phyloP scores from a whole-genome alignment of 2,888 invertebrate species.

The Zaprionus bogoriensis region DNA sequence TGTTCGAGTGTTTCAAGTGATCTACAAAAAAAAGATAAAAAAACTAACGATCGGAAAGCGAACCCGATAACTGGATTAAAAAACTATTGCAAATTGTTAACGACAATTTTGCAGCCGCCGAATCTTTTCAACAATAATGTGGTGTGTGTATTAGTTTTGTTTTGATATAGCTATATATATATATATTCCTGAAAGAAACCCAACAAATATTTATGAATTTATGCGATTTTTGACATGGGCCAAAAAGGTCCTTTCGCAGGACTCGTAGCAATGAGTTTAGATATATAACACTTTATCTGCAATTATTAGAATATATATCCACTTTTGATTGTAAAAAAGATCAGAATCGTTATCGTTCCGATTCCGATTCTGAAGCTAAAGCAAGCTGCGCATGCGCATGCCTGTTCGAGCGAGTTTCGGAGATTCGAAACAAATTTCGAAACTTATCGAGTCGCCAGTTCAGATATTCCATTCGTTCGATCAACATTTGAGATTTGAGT shows the following conservation, averaged over 20 bases:
- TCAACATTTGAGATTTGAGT: constrained; percentile 22
- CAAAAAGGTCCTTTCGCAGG: not conserved
- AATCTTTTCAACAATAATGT: constrained; percentile 67
- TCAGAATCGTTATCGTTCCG: no score
- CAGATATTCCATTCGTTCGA: constrained; percentile 17
- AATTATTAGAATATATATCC: no score
- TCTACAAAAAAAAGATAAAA: not conserved
- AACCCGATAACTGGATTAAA: constrained; percentile 20
- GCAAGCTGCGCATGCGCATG: constrained; percentile 19
- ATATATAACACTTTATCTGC: not conserved
- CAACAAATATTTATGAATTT: not conserved
- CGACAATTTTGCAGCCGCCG: constrained; percentile 26
- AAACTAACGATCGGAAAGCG: not conserved
- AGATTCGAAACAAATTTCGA: not conserved
- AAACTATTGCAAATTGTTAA: constrained; percentile 27
- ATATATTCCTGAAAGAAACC: not conserved
- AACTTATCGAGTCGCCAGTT: not conserved
- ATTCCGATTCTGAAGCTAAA: not conserved
- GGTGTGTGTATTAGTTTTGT: constrained; percentile 75
- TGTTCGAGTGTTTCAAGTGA: not conserved
- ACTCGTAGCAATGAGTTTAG: no score
- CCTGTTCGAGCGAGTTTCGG: not conserved
- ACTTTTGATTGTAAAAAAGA: no score
- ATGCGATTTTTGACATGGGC: constrained; percentile 2
- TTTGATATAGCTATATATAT: constrained; percentile 10